These are phyloP conservation scores for Centropristis striata DNA, from an alignment of 2,113 vertebrate species.

Conservation along the genomic window DNA sequence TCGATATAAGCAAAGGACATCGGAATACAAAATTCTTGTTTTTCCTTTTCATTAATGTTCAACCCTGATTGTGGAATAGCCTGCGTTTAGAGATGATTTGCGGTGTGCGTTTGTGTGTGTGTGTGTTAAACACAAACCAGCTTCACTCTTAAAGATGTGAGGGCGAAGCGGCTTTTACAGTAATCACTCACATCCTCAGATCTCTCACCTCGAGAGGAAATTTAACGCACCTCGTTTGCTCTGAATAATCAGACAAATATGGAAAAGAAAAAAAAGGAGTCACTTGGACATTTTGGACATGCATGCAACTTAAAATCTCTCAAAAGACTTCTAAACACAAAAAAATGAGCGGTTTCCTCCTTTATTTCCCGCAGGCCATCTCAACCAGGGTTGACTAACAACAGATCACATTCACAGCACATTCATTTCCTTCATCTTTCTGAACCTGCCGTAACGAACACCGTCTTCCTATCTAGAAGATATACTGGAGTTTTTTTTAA, in stretches of 20 bases:
- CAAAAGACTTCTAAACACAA: not conserved
- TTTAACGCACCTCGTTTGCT: constrained; percentile 7
- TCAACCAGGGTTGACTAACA: constrained; percentile 53
- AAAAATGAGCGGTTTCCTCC: not conserved
- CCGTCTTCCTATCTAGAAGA: constrained; percentile 16
- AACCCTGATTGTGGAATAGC: constrained; percentile 64
- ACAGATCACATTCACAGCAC: constrained; percentile 60
- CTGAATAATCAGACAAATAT: constrained; percentile 32
- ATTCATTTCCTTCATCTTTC: constrained; percentile 55
- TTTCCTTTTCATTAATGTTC: constrained; percentile 42
- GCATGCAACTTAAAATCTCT: constrained; percentile 26
- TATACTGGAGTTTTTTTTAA: constrained; percentile 5
- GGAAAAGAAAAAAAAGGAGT: not conserved
- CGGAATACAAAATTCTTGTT: constrained; percentile 73
- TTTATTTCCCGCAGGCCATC: constrained; percentile 27
- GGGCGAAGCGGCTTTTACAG: not conserved
- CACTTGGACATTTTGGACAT: constrained; percentile 10
- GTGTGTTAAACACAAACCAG: constrained; percentile 3
- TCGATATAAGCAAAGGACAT: constrained; percentile 79
- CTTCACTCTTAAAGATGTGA: not conserved
- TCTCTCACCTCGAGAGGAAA: constrained; percentile 16
- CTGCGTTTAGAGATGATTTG: constrained; percentile 24
- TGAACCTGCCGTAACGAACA: constrained; percentile 43
- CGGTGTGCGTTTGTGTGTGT: not conserved
- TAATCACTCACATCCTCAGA: not conserved